These are phyloP conservation scores for Aelia acuminata DNA, from an alignment of 2,888 invertebrate species.

Conservation along the genomic window DNA sequence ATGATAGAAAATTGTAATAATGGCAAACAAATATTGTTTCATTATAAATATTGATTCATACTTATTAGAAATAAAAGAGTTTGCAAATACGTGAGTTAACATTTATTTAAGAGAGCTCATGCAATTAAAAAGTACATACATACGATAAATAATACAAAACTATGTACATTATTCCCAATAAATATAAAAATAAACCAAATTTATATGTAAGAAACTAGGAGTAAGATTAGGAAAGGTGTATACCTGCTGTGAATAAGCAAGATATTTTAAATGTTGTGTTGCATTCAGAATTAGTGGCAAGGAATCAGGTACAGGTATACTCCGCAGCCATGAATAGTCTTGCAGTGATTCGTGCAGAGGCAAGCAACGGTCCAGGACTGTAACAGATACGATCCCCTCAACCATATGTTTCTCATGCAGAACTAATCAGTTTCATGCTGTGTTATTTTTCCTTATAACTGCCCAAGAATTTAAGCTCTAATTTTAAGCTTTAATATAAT, in stretches of 20 bases:
- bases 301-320: slow-evolving; percentile 65
- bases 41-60: background rate
- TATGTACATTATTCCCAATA: background rate
- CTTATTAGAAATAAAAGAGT: background rate
- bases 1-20: too few species aligned
- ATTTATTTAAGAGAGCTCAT: background rate
- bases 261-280: slow-evolving; percentile 68
- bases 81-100: background rate
- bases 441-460: background rate
- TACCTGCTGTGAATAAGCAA: slow-evolving; percentile 52
- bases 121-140: background rate
- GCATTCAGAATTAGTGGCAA: slow-evolving; percentile 70
- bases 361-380: slow-evolving; percentile 74
- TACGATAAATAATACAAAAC: background rate
- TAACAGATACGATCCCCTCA: slow-evolving; percentile 63
- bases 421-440: slow-evolving; percentile 19
- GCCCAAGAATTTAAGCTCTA: background rate
- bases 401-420: slow-evolving; percentile 53
- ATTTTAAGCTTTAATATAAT: background rate
- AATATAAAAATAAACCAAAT: slow-evolving; percentile 46
- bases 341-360: slow-evolving; percentile 68
- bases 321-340: slow-evolving; percentile 45
- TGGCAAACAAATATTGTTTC: background rate
- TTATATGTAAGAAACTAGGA: slow-evolving; percentile 30
- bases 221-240: slow-evolving; percentile 61